Evolutionary conservation across 2,797 vertebrate genomes (phyloP).

Genomic region (Takifugu ocellatus): DNA sequence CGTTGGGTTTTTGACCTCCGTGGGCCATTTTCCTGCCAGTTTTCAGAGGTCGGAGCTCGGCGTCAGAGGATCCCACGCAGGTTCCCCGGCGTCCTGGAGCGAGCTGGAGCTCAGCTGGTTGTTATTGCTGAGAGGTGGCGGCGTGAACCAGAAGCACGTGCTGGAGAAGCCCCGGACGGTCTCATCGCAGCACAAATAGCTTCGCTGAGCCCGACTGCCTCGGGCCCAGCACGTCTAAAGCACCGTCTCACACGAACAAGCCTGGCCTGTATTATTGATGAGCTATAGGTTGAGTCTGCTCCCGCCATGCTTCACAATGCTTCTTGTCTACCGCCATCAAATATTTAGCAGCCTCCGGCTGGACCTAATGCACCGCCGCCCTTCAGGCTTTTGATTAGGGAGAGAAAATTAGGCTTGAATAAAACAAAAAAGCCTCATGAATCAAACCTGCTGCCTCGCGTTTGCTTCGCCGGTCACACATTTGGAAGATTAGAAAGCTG

Average conservation of each 20-base stretch:
- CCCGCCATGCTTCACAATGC: slow-evolving; percentile 30
- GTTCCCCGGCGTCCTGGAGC: slow-evolving; percentile 12
- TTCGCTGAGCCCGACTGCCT: slow-evolving; percentile 44
- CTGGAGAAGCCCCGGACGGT: slow-evolving; percentile 26
- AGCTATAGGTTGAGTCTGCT: slow-evolving; percentile 61
- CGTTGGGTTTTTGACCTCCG: too few relatives aligned
- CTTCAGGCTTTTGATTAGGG: slow-evolving; percentile 56
- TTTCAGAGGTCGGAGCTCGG: not conserved
- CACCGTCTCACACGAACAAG: slow-evolving; percentile 50
- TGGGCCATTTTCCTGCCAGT: not conserved
- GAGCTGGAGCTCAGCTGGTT: slow-evolving; percentile 49
- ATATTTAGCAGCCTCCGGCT: slow-evolving; percentile 64
- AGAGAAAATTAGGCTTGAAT: slow-evolving; percentile 36
- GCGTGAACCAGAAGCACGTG: slow-evolving; percentile 27
- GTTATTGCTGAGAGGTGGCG: slow-evolving; percentile 45
- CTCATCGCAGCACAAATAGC: slow-evolving; percentile 61
- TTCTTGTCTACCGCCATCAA: slow-evolving; percentile 54
- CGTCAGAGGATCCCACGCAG: too few relatives aligned
- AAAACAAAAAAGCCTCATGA: slow-evolving; percentile 22
- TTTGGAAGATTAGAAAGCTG: slow-evolving; percentile 45
- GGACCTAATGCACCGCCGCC: slow-evolving; percentile 35
- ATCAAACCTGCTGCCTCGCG: slow-evolving; percentile 45
- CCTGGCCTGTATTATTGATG: slow-evolving; percentile 59
- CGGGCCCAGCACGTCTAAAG: slow-evolving; percentile 42
- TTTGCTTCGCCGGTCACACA: slow-evolving; percentile 36